phyloP scores from a whole-genome alignment of 92 coral and sea anemone species.

The Porites rus region DNA sequence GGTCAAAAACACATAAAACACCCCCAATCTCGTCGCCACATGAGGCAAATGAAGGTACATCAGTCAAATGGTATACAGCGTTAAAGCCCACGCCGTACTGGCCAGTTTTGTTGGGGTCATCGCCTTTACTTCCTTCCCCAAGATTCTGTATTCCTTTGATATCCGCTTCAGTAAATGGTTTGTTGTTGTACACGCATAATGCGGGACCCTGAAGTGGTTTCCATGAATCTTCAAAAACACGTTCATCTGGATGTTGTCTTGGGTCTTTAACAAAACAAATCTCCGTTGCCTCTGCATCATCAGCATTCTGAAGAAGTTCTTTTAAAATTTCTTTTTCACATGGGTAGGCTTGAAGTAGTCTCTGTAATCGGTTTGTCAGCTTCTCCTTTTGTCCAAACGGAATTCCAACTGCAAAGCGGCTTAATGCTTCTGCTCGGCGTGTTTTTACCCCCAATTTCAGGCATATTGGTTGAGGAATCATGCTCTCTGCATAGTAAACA shows the following conservation, averaged over 20 bases:
- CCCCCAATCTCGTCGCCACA: slow-evolving; percentile 82
- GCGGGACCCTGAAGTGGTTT: slow-evolving; percentile 92
- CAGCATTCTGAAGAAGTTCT: slow-evolving; percentile 87
- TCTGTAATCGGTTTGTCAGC: slow-evolving; percentile 67
- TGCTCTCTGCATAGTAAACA: slow-evolving; percentile 45
- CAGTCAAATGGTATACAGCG: slow-evolving; percentile 92
- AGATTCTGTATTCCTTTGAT: slow-evolving; percentile 86
- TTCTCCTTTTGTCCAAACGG: slow-evolving; percentile 81
- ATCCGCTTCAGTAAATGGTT: slow-evolving; percentile 77
- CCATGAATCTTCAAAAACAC: slow-evolving; percentile 79
- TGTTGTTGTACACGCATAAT: slow-evolving; percentile 86
- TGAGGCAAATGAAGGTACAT: slow-evolving; percentile 84
- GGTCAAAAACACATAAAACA: slow-evolving; percentile 88
- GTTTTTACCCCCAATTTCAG: slow-evolving; percentile 70
- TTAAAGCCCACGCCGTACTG: slow-evolving; percentile 96
- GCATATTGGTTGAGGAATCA: slow-evolving; percentile 38
- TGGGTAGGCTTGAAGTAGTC: slow-evolving; percentile 74
- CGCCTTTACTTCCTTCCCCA: slow-evolving; percentile 89
- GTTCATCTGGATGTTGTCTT: slow-evolving; percentile 54
- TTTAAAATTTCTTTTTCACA: slow-evolving; percentile 70
- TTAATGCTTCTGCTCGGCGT: slow-evolving; percentile 71
- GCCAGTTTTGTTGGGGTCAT: slow-evolving; percentile 93
- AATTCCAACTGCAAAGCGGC: slow-evolving; percentile 44
- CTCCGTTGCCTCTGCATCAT: slow-evolving; percentile 81
- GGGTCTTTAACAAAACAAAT: slow-evolving; percentile 82